Base-by-base conservation (phyloP, 64 coral and sea anemone genomes). In the Actinia tenebrosa region DNA sequence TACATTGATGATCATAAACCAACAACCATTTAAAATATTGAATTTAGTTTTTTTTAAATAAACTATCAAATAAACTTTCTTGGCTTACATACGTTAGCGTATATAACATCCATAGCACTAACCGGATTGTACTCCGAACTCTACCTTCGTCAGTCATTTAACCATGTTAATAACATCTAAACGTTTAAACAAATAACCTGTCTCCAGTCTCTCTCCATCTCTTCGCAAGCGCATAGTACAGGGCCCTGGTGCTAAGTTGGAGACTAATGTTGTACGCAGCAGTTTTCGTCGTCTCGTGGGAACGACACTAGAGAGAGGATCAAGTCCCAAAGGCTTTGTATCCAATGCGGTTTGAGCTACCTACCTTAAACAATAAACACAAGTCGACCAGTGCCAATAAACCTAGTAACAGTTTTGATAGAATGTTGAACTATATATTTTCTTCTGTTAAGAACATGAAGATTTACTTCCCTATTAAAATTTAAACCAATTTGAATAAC, bases 181-280 rank as follows among this genome's bases (percentile, higher is more conserved):
- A 75, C 69, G 42, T 75, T 75, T 42, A 81, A 81, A 45, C 79
- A 81, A 50, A 81, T 50, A 53, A 81, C 55, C 63, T 64, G 53
- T 85, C 83, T 64, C 83, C 83, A 85, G 83, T 64, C 58, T 54
- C 52, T 64, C 83, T 85, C 60, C 83, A 26, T 53, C 44, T 84
- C 82, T 60, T 3, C 56, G 50, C 7, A 43, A 20, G 44, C 60
- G 17, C 9, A 43, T 22, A 16, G 7, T 50, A 3, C 53, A 81
- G 50, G 44, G 79, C 8, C 43, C 79, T 81, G 79, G 79, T 44
- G 79, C 16, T 85, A 25, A 85, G 13, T 17, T 85, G 10, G 83
- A 85, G 56, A 64, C 83, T 43, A 85, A 58, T 20, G 56, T 85
- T 25, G 56, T 85, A 11, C 19, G 58, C 7, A 64, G 60, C 60